Base-by-base conservation (phyloP, 2,113 vertebrate genomes). In the Sander vitreus region DNA sequence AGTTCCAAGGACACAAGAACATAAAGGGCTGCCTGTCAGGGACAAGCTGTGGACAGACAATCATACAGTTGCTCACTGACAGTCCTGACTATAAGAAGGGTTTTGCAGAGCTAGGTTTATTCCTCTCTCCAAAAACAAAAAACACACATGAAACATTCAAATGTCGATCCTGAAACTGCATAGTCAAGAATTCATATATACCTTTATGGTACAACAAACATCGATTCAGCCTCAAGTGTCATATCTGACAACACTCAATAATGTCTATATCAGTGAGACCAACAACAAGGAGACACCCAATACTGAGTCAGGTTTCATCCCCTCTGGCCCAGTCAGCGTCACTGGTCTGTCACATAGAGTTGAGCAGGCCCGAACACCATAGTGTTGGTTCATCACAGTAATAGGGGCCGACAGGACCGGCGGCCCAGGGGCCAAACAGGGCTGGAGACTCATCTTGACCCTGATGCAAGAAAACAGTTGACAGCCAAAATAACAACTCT, bases 191-290 rank as follows among this genome's bases (percentile, higher is more conserved):
- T 75, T 54, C 47, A 30, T 72, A 78, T 67, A 76, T 67, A 69
- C 19, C 65, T 25, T 54, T 57, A 50, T 54, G 36, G 36, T 33
- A 73, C 51, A 78, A 89, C 83, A 84, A 50, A 78, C 62, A 91
- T 89, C 54, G 92, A 91, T 93, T 89, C 45, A 36, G 84, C 45
- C 19, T 89, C 72, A 65, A 73, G 75, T 92, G 73, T 92, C 91
- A 90, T 85, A 89, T 76, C 66, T 67, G 68, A 92, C 85, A 90
- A 87, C 85, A 83, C 76, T 89, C 90, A 66, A 73, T 87, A 65
- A 91, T 94, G 91, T 93, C 75, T 78, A 67, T 81, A 89, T 60
- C 75, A 77, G 62, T 51, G 60, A 79, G 84, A 81, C 69, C 30
- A 48, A 91, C 88, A 90, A 91, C 85, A 93, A 76, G 36, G 27